phyloP scores from a whole-genome alignment of 2,797 vertebrate genomes.

The Pseudochromis fuscus region DNA sequence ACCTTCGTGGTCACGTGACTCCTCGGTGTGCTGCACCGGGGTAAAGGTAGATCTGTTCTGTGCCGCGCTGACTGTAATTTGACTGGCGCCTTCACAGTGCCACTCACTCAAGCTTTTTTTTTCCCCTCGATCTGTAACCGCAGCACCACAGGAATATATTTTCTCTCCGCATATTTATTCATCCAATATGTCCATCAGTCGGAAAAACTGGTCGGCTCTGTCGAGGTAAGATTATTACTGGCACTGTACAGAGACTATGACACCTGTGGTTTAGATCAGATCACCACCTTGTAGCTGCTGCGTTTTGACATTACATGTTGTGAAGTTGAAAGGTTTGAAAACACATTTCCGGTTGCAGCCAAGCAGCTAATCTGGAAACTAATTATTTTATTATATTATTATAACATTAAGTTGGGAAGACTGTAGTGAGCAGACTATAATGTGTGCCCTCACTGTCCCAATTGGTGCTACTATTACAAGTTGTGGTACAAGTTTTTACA shows the following conservation, averaged over 20 bases:
- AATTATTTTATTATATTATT: not conserved
- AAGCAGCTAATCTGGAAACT: not conserved
- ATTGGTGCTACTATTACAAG: not conserved
- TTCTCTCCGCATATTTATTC: too few species aligned
- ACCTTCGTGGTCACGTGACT: constrained; percentile 87
- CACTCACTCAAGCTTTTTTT: constrained; percentile 27
- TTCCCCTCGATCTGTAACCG: not conserved
- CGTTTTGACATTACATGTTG: constrained; percentile 1
- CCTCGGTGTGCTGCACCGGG: constrained; percentile 71
- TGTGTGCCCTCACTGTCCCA: not conserved
- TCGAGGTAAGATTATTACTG: constrained; percentile 88
- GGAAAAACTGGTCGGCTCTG: constrained; percentile 93
- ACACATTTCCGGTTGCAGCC: not conserved
- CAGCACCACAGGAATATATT: constrained; percentile 18
- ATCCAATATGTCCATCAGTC: constrained; percentile 86
- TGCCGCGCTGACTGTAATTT: constrained; percentile 44
- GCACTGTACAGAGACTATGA: not conserved
- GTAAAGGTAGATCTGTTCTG: constrained; percentile 87
- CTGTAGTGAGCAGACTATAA: not conserved
- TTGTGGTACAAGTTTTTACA: not conserved
- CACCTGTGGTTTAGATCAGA: constrained; percentile 8
- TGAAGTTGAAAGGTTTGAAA: too few species aligned
- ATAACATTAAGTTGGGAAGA: not conserved
- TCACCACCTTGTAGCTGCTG: constrained; percentile 6
- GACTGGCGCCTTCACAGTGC: constrained; percentile 41